phyloP scores from a whole-genome alignment of 2,888 invertebrate species.

The Plebejus melissa region DNA sequence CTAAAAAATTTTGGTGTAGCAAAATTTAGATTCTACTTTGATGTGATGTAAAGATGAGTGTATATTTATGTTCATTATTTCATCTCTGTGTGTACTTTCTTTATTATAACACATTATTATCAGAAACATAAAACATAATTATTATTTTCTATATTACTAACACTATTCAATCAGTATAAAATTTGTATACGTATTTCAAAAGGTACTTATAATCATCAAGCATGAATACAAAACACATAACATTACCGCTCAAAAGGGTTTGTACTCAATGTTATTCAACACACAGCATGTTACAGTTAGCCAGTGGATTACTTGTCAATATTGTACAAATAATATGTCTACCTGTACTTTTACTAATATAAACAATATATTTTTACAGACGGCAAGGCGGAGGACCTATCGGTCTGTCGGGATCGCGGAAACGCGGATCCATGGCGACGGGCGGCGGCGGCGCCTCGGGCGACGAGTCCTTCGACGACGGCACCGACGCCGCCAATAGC shows the following conservation, averaged over 20 bases:
- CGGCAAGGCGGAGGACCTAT: slow-evolving; percentile 79
- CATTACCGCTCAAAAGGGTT: background rate
- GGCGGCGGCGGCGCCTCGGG: slow-evolving; percentile 82
- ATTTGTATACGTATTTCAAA: background rate
- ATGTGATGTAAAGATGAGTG: background rate
- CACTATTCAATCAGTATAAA: background rate
- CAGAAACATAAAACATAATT: background rate
- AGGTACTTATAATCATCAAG: background rate
- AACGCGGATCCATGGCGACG: slow-evolving; percentile 84
- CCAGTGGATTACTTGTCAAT: too few species aligned
- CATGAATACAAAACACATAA: background rate
- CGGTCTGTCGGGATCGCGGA: slow-evolving; percentile 80
- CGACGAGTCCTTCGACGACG: slow-evolving; percentile 87
- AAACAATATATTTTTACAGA: slow-evolving; percentile 43
- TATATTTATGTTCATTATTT: background rate
- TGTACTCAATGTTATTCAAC: background rate
- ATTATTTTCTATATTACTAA: background rate
- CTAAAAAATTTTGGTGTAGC: background rate
- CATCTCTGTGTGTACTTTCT: background rate
- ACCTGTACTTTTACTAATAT: background rate
- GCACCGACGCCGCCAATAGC: slow-evolving; percentile 86
- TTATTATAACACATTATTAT: background rate
- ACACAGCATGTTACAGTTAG: background rate
- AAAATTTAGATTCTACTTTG: background rate
- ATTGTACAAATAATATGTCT: too few species aligned